Base-by-base conservation (phyloP, 2,888 invertebrate genomes). In the Scaptomyza cyrtandrae region DNA sequence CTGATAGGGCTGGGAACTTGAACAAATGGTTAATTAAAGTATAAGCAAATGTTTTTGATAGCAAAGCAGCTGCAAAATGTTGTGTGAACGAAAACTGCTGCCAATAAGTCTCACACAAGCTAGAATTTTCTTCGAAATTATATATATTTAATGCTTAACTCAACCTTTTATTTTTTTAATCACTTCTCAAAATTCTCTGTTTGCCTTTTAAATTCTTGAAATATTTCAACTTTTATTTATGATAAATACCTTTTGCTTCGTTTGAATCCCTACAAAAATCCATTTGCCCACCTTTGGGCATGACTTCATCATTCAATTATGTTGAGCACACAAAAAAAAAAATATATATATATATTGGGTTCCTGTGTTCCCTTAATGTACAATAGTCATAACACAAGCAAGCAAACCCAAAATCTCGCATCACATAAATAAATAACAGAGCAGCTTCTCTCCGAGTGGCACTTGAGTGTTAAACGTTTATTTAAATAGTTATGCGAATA, bases 261-360 rank as follows among this genome's bases (percentile, higher is more conserved):
- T n/a, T n/a, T 13, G 35, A 16, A 35, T 49, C 33, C 2, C 33
- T 13, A 14, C 16, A 29, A 43, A 46, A 37, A 57, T 41, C 14
- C 7, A 11, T 33, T 55, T 13, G 62, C 52, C 52, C 64, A 87
- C 81, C 82, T 72, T 75, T 63, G 48, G 43, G 50, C 50, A 68
- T 83, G 82, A 83, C 74, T 69, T 83, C 82, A 83, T 71, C 74
- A 66, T 48, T 49, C 54, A 80, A 63, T 77, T 70, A 82, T 87
- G 83, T 58, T 73, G 44, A 65, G 46, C 64, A 31, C 14, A 13
- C 14, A 62, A 52, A 41, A 53, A 60, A n/a, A n/a, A n/a, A n/a
- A n/a, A n/a, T n/a, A n/a, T n/a, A n/a, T n/a, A n/a, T n/a, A n/a
- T n/a, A n/a, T n/a, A n/a, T n/a, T n/a, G n/a, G n/a, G n/a, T n/a